A percentile compares a stretch with the other conserved stretches of the same genome.
Evolutionary conservation across 1,140 invertebrate species (phyloP).

Genomic region (Brevipalpus yothersi): DNA sequence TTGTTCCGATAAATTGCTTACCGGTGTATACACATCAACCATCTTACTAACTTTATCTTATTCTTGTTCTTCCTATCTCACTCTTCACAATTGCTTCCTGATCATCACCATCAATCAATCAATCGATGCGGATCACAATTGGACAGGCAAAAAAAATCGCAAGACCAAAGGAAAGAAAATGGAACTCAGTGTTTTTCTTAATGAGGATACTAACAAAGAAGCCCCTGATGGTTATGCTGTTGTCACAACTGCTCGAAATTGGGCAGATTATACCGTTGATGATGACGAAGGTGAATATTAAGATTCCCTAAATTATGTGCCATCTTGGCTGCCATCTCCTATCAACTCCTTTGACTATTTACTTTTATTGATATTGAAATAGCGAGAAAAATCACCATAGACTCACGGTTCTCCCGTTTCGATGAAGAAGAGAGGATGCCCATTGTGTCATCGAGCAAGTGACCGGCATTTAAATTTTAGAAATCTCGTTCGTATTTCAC

Average conservation of each 20-base stretch:
- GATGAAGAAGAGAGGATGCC: not conserved
- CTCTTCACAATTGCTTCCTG: too few species aligned
- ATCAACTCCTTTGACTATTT: not conserved
- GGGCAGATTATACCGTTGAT: constrained; percentile 2
- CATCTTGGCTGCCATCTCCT: not conserved
- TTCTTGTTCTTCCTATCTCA: too few species aligned
- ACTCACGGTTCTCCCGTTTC: not conserved
- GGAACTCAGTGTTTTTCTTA: not conserved
- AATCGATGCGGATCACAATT: too few species aligned
- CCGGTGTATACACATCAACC: too few species aligned
- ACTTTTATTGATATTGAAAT: not conserved
- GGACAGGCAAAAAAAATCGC: constrained; percentile 2
- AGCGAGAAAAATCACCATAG: not conserved
- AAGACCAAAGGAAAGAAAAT: not conserved
- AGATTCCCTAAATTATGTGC: not conserved
- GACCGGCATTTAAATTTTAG: not conserved
- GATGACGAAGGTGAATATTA: not conserved
- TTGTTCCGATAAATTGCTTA: too few species aligned
- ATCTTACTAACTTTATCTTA: too few species aligned
- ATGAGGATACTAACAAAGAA: not conserved
- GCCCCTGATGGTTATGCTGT: not conserved
- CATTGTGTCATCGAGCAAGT: too few species aligned
- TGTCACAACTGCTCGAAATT: not conserved
- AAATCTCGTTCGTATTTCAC: not conserved
- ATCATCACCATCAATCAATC: too few species aligned